These are phyloP conservation scores for Rhodinocichla rosea DNA, from an alignment of 2,113 vertebrate species.

Conservation along the genomic window DNA sequence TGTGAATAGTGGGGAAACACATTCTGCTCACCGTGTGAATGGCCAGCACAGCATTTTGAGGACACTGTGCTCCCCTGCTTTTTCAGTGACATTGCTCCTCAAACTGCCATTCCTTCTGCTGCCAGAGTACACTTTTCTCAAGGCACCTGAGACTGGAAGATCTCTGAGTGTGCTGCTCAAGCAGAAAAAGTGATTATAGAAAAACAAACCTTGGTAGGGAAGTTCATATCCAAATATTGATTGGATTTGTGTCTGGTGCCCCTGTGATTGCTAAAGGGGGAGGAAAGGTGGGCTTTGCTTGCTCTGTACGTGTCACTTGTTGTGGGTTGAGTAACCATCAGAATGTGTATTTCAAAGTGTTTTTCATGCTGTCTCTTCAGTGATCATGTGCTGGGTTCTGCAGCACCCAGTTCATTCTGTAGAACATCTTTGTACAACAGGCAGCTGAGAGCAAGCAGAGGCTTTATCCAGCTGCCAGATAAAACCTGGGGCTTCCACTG, in stretches of 20 bases:
- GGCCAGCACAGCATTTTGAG: background rate
- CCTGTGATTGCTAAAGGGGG: background rate
- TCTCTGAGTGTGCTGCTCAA: background rate
- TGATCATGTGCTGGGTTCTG: background rate
- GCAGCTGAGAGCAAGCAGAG: background rate
- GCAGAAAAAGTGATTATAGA: background rate
- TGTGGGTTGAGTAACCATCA: background rate
- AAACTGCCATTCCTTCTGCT: background rate
- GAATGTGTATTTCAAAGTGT: background rate
- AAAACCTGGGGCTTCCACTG: background rate
- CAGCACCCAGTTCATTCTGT: background rate
- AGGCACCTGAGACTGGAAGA: background rate
- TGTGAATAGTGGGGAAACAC: rapidly evolving
- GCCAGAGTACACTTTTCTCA: background rate
- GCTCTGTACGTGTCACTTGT: rapidly evolving
- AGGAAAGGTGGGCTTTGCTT: background rate
- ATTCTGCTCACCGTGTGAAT: rapidly evolving
- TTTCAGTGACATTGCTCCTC: background rate
- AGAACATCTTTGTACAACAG: rapidly evolving
- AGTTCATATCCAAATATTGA: background rate
- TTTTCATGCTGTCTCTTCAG: background rate
- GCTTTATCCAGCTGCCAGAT: background rate
- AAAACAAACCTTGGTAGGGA: background rate
- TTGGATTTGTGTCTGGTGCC: background rate
- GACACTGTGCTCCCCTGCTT: background rate